phyloP scores from a whole-genome alignment of 2,113 vertebrate genomes.

The Hirundichthys speculiger region DNA sequence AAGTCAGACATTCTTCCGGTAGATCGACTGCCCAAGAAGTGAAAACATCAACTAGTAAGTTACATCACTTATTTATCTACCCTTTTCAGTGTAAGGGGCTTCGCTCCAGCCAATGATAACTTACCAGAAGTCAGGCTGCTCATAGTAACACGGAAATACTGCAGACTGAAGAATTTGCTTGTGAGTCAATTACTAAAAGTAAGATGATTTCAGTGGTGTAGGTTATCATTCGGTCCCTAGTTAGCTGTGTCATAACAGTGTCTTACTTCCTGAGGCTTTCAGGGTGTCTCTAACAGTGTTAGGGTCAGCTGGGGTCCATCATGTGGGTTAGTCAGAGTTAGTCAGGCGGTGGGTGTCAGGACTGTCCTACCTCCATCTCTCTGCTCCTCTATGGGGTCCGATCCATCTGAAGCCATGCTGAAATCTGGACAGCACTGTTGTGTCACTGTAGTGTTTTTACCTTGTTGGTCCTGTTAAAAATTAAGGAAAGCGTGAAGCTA shows the following conservation, averaged over 20 bases:
- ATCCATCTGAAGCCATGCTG: conserved; percentile 57
- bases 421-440: neutral
- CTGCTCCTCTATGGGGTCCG: neutral
- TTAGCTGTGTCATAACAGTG: neutral
- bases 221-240: no score
- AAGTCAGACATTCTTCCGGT: neutral
- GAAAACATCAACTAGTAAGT: neutral
- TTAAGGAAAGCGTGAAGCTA: neutral
- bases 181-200: no score
- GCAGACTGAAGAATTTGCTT: no score
- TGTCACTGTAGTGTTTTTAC: neutral
- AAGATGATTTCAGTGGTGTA: no score
- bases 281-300: neutral
- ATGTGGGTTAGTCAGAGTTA: neutral
- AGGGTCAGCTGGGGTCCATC: neutral
- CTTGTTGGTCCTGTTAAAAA: neutral
- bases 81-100: neutral
- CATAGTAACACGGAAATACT: neutral
- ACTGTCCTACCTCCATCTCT: neutral
- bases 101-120: neutral
- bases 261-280: conserved; percentile 39
- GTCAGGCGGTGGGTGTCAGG: neutral
- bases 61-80: neutral
- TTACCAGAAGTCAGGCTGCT: conserved; percentile 27
- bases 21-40: neutral